These are phyloP conservation scores for Babyrousa celebensis DNA, from an alignment of 2,797 vertebrate genomes.

Conservation along the genomic window DNA sequence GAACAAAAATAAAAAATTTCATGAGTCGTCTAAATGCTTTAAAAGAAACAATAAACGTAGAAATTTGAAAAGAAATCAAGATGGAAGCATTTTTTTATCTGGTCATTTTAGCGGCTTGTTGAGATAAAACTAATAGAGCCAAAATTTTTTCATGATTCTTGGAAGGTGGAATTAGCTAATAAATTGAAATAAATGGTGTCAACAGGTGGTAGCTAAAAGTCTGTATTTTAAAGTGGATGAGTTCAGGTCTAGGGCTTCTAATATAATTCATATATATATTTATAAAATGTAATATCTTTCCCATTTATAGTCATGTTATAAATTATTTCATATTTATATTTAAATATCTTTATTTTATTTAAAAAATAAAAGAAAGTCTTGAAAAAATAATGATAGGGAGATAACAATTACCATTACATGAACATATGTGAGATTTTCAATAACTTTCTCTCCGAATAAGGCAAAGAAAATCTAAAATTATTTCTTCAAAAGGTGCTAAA, in stretches of 20 bases:
- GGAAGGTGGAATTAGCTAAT: slow-evolving; percentile 30
- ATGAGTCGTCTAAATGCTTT: not conserved
- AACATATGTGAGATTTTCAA: slow-evolving; percentile 40
- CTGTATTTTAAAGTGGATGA: slow-evolving; percentile 1
- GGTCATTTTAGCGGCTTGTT: not conserved
- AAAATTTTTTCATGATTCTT: slow-evolving; percentile 36
- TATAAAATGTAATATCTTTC: not conserved
- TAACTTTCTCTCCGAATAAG: slow-evolving; percentile 52
- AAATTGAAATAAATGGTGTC: not conserved
- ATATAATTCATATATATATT: not conserved
- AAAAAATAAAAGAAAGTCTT: not conserved
- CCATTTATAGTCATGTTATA: not conserved
- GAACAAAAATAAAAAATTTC: not conserved
- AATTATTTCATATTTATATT: not conserved
- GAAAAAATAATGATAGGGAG: not conserved
- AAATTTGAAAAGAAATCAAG: not conserved
- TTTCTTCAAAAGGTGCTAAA: slow-evolving; percentile 12
- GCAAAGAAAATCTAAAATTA: slow-evolving; percentile 29
- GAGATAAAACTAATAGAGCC: not conserved
- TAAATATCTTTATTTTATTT: not conserved
- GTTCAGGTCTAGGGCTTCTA: not conserved
- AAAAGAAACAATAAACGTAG: not conserved
- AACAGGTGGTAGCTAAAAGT: not conserved
- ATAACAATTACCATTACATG: slow-evolving; percentile 30
- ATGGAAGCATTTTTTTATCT: slow-evolving; percentile 51